Conservation (phyloP, 2,888 invertebrate species). For the Tethea ocularis region DNA sequence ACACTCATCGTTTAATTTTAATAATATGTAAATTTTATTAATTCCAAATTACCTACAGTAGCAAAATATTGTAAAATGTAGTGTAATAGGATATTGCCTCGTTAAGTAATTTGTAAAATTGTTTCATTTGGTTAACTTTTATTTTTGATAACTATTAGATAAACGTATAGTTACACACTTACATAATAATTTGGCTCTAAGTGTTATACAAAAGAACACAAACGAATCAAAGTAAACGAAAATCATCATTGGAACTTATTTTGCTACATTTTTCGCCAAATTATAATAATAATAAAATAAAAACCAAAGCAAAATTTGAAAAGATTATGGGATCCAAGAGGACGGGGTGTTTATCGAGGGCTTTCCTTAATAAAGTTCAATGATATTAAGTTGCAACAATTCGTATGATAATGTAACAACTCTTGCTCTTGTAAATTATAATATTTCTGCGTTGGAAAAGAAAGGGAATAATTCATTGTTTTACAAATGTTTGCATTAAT, state of each 20-base stretch:
- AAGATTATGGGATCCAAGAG: constrained; percentile 43
- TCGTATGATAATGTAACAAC: constrained; percentile 74
- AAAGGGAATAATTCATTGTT: constrained; percentile 51
- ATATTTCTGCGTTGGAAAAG: constrained; percentile 62
- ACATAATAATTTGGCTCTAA: not conserved
- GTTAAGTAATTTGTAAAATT: not conserved
- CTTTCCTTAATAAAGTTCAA: constrained; percentile 64
- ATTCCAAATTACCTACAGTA: not conserved
- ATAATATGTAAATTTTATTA: not conserved
- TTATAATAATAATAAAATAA: constrained; percentile 23
- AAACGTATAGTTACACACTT: too few species aligned
- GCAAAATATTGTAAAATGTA: too few species aligned
- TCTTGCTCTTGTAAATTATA: constrained; percentile 67
- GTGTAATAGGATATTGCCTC: not conserved
- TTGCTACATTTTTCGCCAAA: not conserved
- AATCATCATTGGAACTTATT: not conserved
- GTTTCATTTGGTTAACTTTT: not conserved
- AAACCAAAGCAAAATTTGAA: constrained; percentile 44
- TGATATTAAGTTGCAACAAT: constrained; percentile 61
- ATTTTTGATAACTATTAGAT: too few species aligned
- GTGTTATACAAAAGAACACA: not conserved
- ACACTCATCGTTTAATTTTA: not conserved
- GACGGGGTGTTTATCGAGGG: constrained; percentile 65
- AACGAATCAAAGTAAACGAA: too few species aligned
- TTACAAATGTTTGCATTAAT: constrained; percentile 45